Base-by-base conservation (phyloP, 2,888 invertebrate genomes). In the Nasonia oneida region DNA sequence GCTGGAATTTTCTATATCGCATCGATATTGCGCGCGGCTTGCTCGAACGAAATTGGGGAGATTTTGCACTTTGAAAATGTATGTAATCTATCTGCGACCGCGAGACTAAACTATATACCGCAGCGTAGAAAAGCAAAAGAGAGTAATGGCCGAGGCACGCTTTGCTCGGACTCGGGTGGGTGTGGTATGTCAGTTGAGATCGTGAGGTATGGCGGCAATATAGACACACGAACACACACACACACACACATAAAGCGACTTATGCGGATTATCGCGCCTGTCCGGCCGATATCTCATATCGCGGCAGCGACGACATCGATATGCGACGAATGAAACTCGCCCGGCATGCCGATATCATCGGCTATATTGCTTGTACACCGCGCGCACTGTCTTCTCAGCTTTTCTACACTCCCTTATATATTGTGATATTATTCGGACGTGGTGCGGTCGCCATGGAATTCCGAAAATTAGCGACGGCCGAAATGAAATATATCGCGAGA, bases 241-340 rank as follows among this genome's bases (percentile, higher is more conserved):
- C 75, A 39, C 76, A 23, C 39, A 42, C 77, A 8, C 23, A n/a
- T 61, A 61, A 33, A 67, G 53, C 90, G 90, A 91, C 91, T 92
- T 91, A 91, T 92, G 90, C 89, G 92, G 91, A 92, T 92, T 91
- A 92, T 92, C 91, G 90, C 88, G 87, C 53, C 33, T 39, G 57
- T 67, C 88, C 83, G 90, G 89, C 87, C 91, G 91, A 92, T 93
- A 92, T 93, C 93, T 93, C 93, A 93, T 93, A 93, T 93, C 91
- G 91, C 88, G 15, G 91, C 88, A 8, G 53, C 70, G 91, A 92
- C 92, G 91, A 90, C 90, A 91, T 91, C 92, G 93, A 93, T 93
- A 93, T 93, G 92, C 93, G 91, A 93, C 90, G 93, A 92, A 93
- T 93, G 93, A 92, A 90, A 10, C 71, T 53, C 53, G 14, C 12